phyloP scores from a whole-genome alignment of 2,888 invertebrate genomes.

The Prosopocoilus inquinatus region DNA sequence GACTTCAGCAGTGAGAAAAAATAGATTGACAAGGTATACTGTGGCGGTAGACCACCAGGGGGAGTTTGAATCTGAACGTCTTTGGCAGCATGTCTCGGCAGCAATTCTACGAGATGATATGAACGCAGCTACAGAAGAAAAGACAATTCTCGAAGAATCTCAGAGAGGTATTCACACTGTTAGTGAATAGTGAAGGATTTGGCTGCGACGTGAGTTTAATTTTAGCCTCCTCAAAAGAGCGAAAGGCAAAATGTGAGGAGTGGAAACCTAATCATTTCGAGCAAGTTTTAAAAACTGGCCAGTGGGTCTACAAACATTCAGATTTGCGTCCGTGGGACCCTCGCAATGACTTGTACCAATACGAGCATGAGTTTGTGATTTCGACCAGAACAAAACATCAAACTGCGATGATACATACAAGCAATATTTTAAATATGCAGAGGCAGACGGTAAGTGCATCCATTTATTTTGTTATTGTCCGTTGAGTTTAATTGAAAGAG shows the following conservation, averaged over 20 bases:
- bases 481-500: background rate
- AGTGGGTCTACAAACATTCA: conserved; percentile 74
- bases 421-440: conserved; percentile 68
- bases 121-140: conserved; percentile 86
- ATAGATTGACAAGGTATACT: conserved; percentile 73
- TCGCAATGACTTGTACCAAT: conserved; percentile 82
- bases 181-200: background rate
- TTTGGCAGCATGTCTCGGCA: conserved; percentile 85
- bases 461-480: background rate
- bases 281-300: conserved; percentile 54
- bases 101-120: conserved; percentile 84
- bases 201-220: background rate
- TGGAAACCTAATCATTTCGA: conserved; percentile 78
- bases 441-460: conserved; percentile 45
- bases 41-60: conserved; percentile 76
- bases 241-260: conserved; percentile 62
- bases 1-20: conserved; percentile 64
- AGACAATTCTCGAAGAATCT: conserved; percentile 84
- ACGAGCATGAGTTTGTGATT: conserved; percentile 78
- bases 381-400: conserved; percentile 74
- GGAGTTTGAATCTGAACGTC: conserved; percentile 79
- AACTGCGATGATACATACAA: conserved; percentile 70
- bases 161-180: conserved; percentile 59
- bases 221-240: conserved; percentile 61
- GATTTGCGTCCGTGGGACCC: conserved; percentile 88